Conservation (phyloP, 2,888 invertebrate genomes). For the Cinara cedri region DNA sequence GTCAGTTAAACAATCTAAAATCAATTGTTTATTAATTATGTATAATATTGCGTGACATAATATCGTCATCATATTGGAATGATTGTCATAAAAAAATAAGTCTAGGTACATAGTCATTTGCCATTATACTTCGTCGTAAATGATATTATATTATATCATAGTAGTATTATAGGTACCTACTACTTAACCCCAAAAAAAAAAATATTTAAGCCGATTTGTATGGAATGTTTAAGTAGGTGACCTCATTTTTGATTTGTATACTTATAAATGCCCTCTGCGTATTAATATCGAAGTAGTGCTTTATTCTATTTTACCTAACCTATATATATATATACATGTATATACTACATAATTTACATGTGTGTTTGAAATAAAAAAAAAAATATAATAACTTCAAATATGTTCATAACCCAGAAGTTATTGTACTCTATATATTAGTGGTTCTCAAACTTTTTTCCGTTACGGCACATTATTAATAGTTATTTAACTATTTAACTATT, state of each 20-base stretch:
- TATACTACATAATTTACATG: no score
- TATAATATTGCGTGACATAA: conserved; percentile 19
- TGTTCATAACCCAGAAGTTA: no score
- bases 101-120: conserved; percentile 11
- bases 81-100: background rate
- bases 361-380: no score
- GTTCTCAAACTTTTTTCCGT: no score
- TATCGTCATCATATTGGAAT: background rate
- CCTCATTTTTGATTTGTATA: background rate
- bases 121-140: background rate
- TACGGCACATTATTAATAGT: no score
- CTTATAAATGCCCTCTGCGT: background rate
- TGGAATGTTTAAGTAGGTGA: background rate
- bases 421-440: no score
- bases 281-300: no score
- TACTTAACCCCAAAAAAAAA: background rate
- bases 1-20: background rate
- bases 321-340: no score
- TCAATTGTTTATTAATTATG: conserved; percentile 34
- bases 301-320: no score
- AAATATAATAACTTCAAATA: no score
- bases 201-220: background rate
- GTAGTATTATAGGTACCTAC: background rate
- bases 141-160: no score
- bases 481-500: no score